A percentile compares a stretch with the other conserved stretches of the same genome.
Evolutionary conservation across 2,888 invertebrate genomes (phyloP).

Genomic region (Geotrupes spiniger): DNA sequence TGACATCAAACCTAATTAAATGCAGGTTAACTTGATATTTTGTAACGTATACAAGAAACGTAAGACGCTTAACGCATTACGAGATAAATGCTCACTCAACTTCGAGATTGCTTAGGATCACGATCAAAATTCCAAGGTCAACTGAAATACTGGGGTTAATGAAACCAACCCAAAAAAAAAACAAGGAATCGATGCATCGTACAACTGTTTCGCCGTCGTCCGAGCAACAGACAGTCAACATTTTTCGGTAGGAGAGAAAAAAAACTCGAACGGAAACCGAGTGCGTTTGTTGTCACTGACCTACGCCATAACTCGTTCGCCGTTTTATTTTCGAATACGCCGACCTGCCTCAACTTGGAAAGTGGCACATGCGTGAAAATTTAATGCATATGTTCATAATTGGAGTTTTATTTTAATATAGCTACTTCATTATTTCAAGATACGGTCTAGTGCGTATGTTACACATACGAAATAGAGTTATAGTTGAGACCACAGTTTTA

Average conservation of each 20-base stretch:
- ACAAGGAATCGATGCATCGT: constrained; percentile 3
- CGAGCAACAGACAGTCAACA: constrained; percentile 8
- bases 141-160: constrained; percentile 10
- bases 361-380: constrained; percentile 47
- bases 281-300: constrained; percentile 21
- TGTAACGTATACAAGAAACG: too few relatives aligned
- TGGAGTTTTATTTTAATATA: constrained; percentile 43
- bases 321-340: constrained; percentile 32
- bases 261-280: constrained; percentile 8
- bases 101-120: constrained; percentile 7
- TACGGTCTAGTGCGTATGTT: constrained; percentile 41
- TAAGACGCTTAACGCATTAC: constrained; percentile 5
- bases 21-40: too few relatives aligned
- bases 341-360: constrained; percentile 44
- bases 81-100: constrained; percentile 6
- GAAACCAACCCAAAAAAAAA: background rate
- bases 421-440: constrained; percentile 44
- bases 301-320: constrained; percentile 12
- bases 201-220: constrained; percentile 10
- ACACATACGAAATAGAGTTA: constrained; percentile 28
- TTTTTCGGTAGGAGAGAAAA: constrained; percentile 8
- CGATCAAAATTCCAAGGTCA: constrained; percentile 18
- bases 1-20: too few relatives aligned
- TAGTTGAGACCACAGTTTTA: constrained; percentile 9
- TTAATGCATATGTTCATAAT: constrained; percentile 42